Conservation (phyloP, 2,888 invertebrate species). For the Torymus aiolomorphi region DNA sequence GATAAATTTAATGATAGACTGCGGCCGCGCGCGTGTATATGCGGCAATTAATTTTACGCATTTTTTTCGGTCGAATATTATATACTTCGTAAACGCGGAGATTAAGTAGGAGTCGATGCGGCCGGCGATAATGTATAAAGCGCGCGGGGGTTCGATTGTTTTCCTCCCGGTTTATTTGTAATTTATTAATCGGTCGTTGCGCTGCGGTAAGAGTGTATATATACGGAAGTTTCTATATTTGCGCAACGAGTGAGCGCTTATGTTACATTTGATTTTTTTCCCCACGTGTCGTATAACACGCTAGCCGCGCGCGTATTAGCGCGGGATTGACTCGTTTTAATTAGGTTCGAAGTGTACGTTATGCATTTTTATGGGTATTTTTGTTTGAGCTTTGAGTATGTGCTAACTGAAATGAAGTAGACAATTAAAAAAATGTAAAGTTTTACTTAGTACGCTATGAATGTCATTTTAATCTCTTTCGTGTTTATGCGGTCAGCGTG, state of each 20-base stretch:
- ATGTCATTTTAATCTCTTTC: conserved; percentile 47
- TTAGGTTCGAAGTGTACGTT: conserved; percentile 28
- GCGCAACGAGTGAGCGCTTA: too few species aligned
- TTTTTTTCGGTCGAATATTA: background rate
- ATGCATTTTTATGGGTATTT: conserved; percentile 44
- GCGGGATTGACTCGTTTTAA: conserved; percentile 40
- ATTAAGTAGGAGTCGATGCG: background rate
- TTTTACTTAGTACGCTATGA: conserved; percentile 40
- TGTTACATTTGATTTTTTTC: conserved; percentile 8
- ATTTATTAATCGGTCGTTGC: conserved; percentile 39
- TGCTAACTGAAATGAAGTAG: conserved; percentile 51
- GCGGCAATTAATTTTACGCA: conserved; percentile 40
- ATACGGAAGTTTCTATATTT: background rate
- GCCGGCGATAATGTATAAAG: background rate
- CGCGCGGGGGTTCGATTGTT: conserved; percentile 8
- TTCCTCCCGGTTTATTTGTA: conserved; percentile 13
- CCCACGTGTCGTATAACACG: background rate
- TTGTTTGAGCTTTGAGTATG: conserved; percentile 40
- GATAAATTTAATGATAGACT: conserved; percentile 37
- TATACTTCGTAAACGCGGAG: conserved; percentile 17
- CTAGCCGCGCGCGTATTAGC: background rate
- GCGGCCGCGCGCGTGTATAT: too few species aligned
- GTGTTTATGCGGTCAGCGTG: conserved; percentile 25
- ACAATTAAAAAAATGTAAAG: conserved; percentile 49
- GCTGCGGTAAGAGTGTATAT: background rate